Evolutionary conservation across 2,113 vertebrate species (phyloP).

Genomic region (Bombycilla garrulus): DNA sequence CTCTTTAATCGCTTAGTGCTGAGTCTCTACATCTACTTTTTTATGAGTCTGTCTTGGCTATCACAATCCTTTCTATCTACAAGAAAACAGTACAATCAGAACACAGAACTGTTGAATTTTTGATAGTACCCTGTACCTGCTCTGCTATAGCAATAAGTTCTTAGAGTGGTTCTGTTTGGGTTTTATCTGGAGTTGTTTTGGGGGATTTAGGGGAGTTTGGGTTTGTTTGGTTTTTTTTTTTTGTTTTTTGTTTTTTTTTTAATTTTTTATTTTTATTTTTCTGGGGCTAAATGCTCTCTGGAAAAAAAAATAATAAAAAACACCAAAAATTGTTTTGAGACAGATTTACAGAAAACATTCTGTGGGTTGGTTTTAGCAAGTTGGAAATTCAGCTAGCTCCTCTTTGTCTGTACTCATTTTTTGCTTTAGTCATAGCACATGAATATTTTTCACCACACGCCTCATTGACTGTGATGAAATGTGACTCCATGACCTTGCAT

Average conservation of each 20-base stretch:
- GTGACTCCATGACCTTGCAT: not conserved
- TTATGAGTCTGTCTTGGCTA: not conserved
- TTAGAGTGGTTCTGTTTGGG: not conserved
- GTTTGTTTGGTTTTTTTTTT: not conserved
- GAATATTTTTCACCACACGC: not conserved
- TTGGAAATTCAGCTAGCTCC: not conserved
- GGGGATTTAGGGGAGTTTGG: accelerated
- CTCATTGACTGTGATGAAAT: not conserved
- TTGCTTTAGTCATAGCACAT: not conserved
- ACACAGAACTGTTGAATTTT: slow-evolving; percentile 9
- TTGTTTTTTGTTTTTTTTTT: not conserved
- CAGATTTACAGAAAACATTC: not conserved
- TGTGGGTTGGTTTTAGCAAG: not conserved
- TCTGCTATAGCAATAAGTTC: not conserved
- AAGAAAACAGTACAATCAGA: not conserved
- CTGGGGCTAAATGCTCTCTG: not conserved
- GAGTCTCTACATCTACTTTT: not conserved
- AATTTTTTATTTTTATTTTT: too few relatives aligned
- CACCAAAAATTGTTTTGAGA: not conserved
- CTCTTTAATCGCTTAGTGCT: not conserved
- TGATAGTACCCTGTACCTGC: not conserved
- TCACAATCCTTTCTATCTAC: not conserved
- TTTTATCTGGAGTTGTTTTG: not conserved
- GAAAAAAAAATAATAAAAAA: not conserved
- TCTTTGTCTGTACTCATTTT: not conserved